These are phyloP conservation scores for Holocentrus rufus DNA, from an alignment of 2,797 vertebrate species.

Conservation along the genomic window DNA sequence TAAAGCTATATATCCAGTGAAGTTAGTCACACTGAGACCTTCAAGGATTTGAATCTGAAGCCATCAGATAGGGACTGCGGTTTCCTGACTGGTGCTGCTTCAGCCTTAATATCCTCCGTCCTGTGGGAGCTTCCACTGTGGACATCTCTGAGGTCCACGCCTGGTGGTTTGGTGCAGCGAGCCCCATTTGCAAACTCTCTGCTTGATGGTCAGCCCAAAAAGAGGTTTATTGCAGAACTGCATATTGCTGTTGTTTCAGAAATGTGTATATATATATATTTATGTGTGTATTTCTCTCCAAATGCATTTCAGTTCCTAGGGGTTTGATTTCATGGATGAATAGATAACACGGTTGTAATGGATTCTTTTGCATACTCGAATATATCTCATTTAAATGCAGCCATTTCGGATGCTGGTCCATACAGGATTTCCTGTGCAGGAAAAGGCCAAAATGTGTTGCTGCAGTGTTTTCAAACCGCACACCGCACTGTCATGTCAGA, in stretches of 20 bases:
- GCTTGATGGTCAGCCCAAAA: slow-evolving; percentile 55
- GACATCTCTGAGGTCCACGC: slow-evolving; percentile 46
- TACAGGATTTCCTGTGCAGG: slow-evolving; percentile 15
- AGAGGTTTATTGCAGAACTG: background rate
- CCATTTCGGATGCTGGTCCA: slow-evolving; percentile 17
- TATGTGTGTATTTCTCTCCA: too few species aligned
- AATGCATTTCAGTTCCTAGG: slow-evolving; percentile 46
- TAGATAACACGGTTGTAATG: slow-evolving; percentile 47
- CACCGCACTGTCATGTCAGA: slow-evolving; percentile 61
- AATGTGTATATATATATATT: background rate
- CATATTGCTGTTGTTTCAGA: slow-evolving; percentile 44
- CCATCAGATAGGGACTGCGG: slow-evolving; percentile 29
- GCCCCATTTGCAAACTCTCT: slow-evolving; percentile 60
- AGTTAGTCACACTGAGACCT: slow-evolving; percentile 32
- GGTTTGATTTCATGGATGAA: slow-evolving; percentile 67
- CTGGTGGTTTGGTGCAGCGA: slow-evolving; percentile 57
- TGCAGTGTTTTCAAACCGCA: slow-evolving; percentile 46
- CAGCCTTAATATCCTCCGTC: slow-evolving; percentile 49
- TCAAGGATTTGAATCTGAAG: slow-evolving; percentile 49
- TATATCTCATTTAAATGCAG: slow-evolving; percentile 38
- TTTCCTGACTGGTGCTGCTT: slow-evolving; percentile 25
- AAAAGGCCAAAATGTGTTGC: slow-evolving; percentile 45
- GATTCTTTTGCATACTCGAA: slow-evolving; percentile 44
- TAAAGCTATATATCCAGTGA: slow-evolving; percentile 19
- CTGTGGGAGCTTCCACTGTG: slow-evolving; percentile 44